Base-by-base conservation (phyloP, 2,797 vertebrate species). In the Labeo calbasu region DNA sequence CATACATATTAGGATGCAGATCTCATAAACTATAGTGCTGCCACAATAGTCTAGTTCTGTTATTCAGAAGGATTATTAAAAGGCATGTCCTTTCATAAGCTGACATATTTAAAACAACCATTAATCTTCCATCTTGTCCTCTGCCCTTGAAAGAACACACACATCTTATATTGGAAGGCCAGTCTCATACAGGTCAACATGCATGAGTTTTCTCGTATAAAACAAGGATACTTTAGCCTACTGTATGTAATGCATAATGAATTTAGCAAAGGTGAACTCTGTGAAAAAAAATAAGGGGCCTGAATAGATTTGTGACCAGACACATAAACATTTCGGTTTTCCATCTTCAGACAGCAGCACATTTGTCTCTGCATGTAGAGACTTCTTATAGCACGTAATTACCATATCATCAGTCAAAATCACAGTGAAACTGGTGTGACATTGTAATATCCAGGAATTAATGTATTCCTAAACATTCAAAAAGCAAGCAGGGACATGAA, bases 71-170 rank as follows among this genome's bases (percentile, higher is more conserved):
- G n/a, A 94, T 94, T 93, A 95, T 95, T 94, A 92, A 94, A 88
- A 77, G 87, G 88, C 87, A 90, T 92, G 92, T 94, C 92, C 94
- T 94, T 94, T 91, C 90, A 89, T 86, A 89, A 88, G 87, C 85
- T 87, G 81, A 77, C 50, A 83, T 76, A 77, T 83, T 83, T 83
- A 83, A 77, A 77, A 57, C 53, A 77, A 63, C 48, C 25, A 57
- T 83, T 83, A 68, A 83, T 76, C 59, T 68, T 82, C n/a, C 28
- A 51, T 32, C 81, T 83, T 68, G 81, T 83, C 63, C 61, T 77
- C 46, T 77, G 50, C 81, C 81, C 72, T 68, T 77, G 81, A 68
- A 48, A 46, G 36, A 68, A 46, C n/a, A 23, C 19, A 55, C 28
- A 63, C 48, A 69, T 77, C 61, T 19, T 61, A 40, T 40, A 75